Conservation (phyloP, 2,797 vertebrate genomes). For the Syngnathus rostellatus region DNA sequence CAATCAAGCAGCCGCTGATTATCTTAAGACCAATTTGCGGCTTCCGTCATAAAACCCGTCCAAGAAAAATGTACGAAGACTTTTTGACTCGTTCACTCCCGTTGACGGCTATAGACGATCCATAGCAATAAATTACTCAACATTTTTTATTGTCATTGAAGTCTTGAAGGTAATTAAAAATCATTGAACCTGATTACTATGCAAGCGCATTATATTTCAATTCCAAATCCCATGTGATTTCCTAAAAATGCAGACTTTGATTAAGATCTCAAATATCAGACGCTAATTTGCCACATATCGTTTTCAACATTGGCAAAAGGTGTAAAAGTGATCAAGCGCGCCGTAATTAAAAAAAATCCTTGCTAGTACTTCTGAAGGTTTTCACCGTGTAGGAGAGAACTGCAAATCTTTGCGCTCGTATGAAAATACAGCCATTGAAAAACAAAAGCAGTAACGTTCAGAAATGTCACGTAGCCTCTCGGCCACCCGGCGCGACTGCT, state of each 20-base stretch:
- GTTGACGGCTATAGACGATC: too few species aligned
- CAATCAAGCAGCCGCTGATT: neutral
- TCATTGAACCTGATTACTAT: neutral
- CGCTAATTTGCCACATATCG: neutral
- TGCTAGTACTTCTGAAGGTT: too few species aligned
- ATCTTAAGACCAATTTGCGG: neutral
- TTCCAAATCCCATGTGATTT: neutral
- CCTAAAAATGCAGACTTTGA: neutral
- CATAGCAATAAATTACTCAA: too few species aligned
- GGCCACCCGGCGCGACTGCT: conserved; percentile 16
- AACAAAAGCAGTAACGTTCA: neutral
- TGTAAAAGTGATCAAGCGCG: neutral
- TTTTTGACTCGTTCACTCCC: too few species aligned
- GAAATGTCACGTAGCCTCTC: conserved; percentile 16
- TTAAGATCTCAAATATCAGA: neutral
- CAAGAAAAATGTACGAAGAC: too few species aligned
- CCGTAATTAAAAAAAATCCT: too few species aligned
- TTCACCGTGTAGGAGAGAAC: too few species aligned
- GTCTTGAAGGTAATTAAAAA: neutral
- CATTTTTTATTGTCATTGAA: too few species aligned
- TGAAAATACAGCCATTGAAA: neutral
- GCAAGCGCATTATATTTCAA: too few species aligned
- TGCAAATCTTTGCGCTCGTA: neutral
- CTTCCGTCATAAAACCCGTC: too few species aligned
- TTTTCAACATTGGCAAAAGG: neutral